phyloP scores from a whole-genome alignment of 2,888 invertebrate species.

The Hypercompe scribonia region DNA sequence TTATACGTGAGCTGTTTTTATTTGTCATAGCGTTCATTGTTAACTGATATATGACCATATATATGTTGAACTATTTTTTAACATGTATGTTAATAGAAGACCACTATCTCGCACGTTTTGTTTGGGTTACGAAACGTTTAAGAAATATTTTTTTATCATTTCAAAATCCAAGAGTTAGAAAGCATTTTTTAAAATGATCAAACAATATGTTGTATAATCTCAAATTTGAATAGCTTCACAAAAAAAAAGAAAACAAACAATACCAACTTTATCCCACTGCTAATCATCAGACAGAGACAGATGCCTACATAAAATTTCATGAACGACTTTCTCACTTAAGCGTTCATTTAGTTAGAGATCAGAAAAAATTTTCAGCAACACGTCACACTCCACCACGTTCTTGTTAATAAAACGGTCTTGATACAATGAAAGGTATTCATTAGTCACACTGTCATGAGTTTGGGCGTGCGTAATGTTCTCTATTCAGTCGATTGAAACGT shows the following conservation, averaged over 20 bases:
- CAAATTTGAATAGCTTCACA: background rate
- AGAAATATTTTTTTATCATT: background rate
- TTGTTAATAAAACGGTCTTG: constrained; percentile 39
- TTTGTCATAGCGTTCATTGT: background rate
- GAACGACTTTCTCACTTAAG: background rate
- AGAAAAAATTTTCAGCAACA: constrained; percentile 10
- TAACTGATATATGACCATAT: background rate
- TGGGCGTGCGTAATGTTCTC: constrained; percentile 41
- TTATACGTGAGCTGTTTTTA: background rate
- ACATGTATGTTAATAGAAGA: background rate
- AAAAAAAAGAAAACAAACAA: background rate
- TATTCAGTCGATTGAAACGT: constrained; percentile 43
- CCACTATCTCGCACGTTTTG: background rate
- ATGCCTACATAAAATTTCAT: background rate
- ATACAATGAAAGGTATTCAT: constrained; percentile 49
- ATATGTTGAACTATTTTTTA: background rate
- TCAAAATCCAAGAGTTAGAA: background rate
- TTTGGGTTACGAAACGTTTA: no score
- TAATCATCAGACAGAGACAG: background rate
- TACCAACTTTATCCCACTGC: background rate
- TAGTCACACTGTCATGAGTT: constrained; percentile 47
- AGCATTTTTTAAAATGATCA: background rate
- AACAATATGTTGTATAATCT: background rate
- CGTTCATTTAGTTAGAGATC: constrained; percentile 1
- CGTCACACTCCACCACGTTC: constrained; percentile 10